A percentile compares a stretch with the other conserved stretches of the same genome.
phyloP scores from a whole-genome alignment of 2,888 invertebrate species.

The Apoda limacodes region DNA sequence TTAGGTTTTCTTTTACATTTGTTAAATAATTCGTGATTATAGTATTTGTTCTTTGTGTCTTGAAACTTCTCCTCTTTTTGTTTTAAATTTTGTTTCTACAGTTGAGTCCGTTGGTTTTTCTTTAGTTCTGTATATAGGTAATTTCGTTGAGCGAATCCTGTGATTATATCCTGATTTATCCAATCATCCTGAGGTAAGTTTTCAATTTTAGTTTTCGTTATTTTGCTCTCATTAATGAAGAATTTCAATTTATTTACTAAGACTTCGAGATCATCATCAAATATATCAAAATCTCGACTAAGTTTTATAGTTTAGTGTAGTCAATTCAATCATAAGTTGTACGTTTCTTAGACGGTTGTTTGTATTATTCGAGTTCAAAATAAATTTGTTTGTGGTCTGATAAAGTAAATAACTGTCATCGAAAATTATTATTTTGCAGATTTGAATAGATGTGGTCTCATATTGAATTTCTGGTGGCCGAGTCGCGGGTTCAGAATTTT shows the following conservation, averaged over 20 bases:
- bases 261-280: not conserved
- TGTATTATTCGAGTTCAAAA: too few species aligned
- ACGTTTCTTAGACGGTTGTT: too few species aligned
- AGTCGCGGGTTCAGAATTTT: too few species aligned
- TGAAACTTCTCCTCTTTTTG: not conserved
- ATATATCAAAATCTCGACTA: too few species aligned
- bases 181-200: not conserved
- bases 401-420: too few species aligned
- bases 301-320: too few species aligned
- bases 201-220: not conserved
- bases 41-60: conserved; percentile 2
- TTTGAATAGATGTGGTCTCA: too few species aligned
- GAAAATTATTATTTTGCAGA: too few species aligned
- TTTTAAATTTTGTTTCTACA: conserved; percentile 1
- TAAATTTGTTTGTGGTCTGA: too few species aligned
- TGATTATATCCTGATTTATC: too few species aligned
- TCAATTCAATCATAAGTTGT: too few species aligned
- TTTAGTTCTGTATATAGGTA: conserved; percentile 1
- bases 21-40: conserved; percentile 1
- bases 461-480: too few species aligned
- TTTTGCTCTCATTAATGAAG: not conserved
- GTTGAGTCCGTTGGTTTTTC: not conserved
- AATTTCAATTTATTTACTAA: not conserved
- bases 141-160: conserved; percentile 2
- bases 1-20: conserved; percentile 6